phyloP scores from a whole-genome alignment of 2,888 invertebrate genomes.

The Macrosoma leucophasiata region DNA sequence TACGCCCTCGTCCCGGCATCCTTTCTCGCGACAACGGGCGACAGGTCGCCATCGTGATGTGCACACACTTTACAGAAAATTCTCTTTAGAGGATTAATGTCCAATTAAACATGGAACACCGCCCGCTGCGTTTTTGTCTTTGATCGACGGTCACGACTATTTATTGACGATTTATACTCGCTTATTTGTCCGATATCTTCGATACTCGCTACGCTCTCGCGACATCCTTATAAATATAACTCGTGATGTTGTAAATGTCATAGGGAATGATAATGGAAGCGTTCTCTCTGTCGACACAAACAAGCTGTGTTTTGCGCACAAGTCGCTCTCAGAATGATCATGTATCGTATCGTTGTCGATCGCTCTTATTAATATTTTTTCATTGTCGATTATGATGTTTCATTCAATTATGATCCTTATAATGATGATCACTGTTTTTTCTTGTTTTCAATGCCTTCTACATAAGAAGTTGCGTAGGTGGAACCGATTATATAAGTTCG shows the following conservation, averaged over 20 bases:
- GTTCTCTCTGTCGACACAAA: constrained; percentile 19
- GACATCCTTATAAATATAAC: constrained; percentile 10
- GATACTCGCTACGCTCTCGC: constrained; percentile 12
- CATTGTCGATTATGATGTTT: constrained; percentile 31
- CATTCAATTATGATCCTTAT: constrained; percentile 32
- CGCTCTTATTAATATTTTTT: constrained; percentile 25
- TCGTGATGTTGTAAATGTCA: too few relatives aligned
- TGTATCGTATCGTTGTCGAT: constrained; percentile 26
- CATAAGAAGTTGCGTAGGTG: constrained; percentile 22
- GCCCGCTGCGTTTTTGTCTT: constrained; percentile 39
- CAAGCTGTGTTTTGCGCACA: constrained; percentile 28
- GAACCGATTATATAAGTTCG: constrained; percentile 17
- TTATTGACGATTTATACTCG: constrained; percentile 22
- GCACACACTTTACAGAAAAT: constrained; percentile 41
- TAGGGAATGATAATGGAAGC: constrained; percentile 6
- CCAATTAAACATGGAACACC: constrained; percentile 43
- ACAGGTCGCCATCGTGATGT: constrained; percentile 43
- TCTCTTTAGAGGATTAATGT: constrained; percentile 40
- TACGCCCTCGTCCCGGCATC: constrained; percentile 54
- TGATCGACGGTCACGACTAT: constrained; percentile 37
- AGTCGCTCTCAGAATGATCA: constrained; percentile 32
- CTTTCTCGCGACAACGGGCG: constrained; percentile 44
- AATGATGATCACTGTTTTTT: constrained; percentile 31
- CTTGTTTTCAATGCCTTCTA: constrained; percentile 21
- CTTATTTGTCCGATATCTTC: constrained; percentile 19